Evolutionary conservation across 1,140 invertebrate genomes (phyloP).

Genomic region (Euura saliciscinereae): DNA sequence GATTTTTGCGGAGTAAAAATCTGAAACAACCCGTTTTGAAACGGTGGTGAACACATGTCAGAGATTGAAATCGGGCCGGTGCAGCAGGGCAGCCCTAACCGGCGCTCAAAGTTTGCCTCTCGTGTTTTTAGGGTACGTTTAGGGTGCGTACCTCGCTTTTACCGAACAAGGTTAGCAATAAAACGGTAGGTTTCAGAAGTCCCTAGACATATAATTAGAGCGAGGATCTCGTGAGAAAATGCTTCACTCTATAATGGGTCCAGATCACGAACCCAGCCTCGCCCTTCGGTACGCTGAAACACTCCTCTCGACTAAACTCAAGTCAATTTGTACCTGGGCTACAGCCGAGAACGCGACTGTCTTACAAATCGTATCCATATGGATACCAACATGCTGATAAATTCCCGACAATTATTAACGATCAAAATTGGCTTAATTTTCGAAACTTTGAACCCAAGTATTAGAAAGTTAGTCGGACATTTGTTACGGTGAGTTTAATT

Average conservation of each 20-base stretch:
- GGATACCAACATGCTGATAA: neutral
- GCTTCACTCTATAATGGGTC: slow-evolving; percentile 45
- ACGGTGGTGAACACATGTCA: too few relatives aligned
- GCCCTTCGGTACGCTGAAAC: slow-evolving; percentile 24
- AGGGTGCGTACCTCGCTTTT: too few relatives aligned
- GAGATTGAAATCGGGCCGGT: too few relatives aligned
- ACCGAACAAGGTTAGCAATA: slow-evolving; percentile 45
- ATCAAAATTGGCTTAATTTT: slow-evolving; percentile 11
- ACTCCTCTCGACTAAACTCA: neutral
- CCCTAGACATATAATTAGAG: slow-evolving; percentile 58
- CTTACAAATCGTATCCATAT: neutral
- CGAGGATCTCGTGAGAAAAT: slow-evolving; percentile 54
- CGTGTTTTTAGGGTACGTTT: too few relatives aligned
- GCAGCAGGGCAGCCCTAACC: too few relatives aligned
- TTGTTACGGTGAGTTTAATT: neutral
- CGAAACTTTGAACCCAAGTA: slow-evolving; percentile 2
- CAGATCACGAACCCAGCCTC: slow-evolving; percentile 40
- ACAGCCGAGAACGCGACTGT: neutral
- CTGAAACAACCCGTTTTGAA: too few relatives aligned
- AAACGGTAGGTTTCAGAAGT: slow-evolving; percentile 52
- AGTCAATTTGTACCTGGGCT: neutral
- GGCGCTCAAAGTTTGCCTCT: too few relatives aligned
- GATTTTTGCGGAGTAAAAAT: too few relatives aligned
- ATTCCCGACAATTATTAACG: neutral
- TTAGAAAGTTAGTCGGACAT: neutral